Conservation (phyloP, 1,140 invertebrate species). For the Dysdera silvatica region DNA sequence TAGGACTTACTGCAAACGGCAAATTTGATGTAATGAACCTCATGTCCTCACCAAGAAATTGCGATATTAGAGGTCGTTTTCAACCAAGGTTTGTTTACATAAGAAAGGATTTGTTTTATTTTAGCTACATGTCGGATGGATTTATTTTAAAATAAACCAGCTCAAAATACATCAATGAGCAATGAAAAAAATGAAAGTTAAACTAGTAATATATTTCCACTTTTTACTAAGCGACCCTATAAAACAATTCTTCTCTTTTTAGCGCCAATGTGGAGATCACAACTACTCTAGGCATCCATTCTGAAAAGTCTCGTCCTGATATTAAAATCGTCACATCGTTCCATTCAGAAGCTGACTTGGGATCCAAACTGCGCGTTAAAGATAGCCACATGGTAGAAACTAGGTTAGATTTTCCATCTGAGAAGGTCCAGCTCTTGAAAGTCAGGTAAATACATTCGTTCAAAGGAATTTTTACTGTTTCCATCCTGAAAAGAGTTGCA, state of each 20-base stretch:
- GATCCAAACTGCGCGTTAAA: not conserved
- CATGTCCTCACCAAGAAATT: conserved; percentile 51
- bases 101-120: too few relatives aligned
- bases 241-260: not conserved
- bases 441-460: conserved; percentile 13
- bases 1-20: conserved; percentile 59
- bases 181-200: too few relatives aligned
- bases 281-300: conserved; percentile 14
- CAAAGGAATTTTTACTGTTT: not conserved
- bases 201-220: too few relatives aligned
- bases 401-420: conserved; percentile 3
- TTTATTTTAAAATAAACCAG: too few relatives aligned
- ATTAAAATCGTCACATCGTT: not conserved
- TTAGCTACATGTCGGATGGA: too few relatives aligned
- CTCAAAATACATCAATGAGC: too few relatives aligned
- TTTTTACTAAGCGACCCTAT: too few relatives aligned
- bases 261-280: conserved; percentile 17
- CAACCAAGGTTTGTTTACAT: conserved; percentile 32
- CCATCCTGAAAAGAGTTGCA: too few relatives aligned
- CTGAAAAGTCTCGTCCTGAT: conserved; percentile 4
- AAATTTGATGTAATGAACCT: conserved; percentile 61
- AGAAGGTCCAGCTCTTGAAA: conserved; percentile 10
- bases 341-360: conserved; percentile 7
- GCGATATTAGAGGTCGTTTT: conserved; percentile 56
- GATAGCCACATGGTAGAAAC: conserved; percentile 4